phyloP scores from a whole-genome alignment of 2,888 invertebrate species.

The Morpho deidamia region DNA sequence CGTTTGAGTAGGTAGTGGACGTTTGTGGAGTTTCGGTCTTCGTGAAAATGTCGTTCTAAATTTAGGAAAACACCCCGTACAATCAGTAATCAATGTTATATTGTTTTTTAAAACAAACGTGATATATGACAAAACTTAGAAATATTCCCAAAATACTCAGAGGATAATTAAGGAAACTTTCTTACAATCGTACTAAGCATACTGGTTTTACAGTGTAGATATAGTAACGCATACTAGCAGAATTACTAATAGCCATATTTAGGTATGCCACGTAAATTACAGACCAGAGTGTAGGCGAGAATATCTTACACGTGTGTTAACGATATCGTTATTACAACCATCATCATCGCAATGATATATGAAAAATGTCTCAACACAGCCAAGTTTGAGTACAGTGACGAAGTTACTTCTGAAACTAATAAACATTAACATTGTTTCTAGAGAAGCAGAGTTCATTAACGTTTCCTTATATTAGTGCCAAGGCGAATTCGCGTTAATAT shows the following conservation, averaged over 20 bases:
- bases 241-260: conserved; percentile 7
- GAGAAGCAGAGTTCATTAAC: conserved; percentile 59
- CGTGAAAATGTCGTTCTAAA: too few relatives aligned
- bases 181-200: too few relatives aligned
- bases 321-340: conserved; percentile 5
- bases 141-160: background rate
- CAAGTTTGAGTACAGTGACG: conserved; percentile 29
- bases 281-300: conserved; percentile 13
- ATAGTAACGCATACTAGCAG: background rate
- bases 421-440: conserved; percentile 41
- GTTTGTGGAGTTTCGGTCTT: too few relatives aligned
- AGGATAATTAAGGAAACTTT: background rate
- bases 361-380: conserved; percentile 19
- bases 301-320: conserved; percentile 11
- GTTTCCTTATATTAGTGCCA: conserved; percentile 61
- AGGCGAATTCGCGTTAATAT: conserved; percentile 39
- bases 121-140: background rate
- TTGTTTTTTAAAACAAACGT: background rate
- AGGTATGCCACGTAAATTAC: conserved; percentile 10
- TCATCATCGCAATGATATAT: conserved; percentile 13
- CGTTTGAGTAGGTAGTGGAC: too few relatives aligned
- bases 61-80: too few relatives aligned
- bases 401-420: conserved; percentile 27
- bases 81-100: too few relatives aligned
- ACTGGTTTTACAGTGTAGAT: too few relatives aligned